These are phyloP conservation scores for Colostygia pectinataria DNA, from an alignment of 2,888 invertebrate genomes.

Conservation along the genomic window DNA sequence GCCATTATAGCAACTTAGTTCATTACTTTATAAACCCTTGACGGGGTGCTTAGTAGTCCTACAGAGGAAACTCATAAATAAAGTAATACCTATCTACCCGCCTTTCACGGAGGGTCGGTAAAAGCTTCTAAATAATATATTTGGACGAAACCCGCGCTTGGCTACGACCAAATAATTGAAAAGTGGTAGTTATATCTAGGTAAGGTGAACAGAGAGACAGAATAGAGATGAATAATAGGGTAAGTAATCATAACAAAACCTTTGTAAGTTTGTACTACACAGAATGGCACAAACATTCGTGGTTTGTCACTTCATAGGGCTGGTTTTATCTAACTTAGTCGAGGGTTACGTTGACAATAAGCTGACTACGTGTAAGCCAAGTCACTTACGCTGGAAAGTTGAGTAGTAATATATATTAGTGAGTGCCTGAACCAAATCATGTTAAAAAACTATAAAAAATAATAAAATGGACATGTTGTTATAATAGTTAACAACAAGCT, in stretches of 20 bases:
- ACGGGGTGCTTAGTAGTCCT: conserved; percentile 7
- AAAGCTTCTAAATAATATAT: conserved; percentile 19
- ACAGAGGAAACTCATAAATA: conserved; percentile 12
- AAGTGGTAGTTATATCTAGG: conserved; percentile 4
- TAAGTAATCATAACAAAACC: neutral
- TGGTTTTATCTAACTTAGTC: too few species aligned
- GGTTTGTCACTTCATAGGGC: too few species aligned
- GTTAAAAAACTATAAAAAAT: too few species aligned
- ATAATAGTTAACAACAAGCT: too few species aligned
- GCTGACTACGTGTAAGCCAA: too few species aligned
- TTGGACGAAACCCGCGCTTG: neutral
- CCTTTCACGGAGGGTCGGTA: conserved; percentile 8
- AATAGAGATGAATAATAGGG: neutral
- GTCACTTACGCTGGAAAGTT: too few species aligned
- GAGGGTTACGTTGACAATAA: too few species aligned
- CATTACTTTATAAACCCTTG: conserved; percentile 11
- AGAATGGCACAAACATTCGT: too few species aligned
- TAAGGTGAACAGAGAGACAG: neutral
- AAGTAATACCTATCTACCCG: conserved; percentile 1
- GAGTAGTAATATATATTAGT: too few species aligned
- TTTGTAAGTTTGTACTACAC: neutral
- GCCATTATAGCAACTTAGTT: conserved; percentile 12
- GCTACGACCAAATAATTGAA: conserved; percentile 9
- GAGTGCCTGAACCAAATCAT: too few species aligned
- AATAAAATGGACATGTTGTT: too few species aligned